Evolutionary conservation across 1,140 invertebrate genomes (phyloP).

Genomic region (Nasonia giraulti): DNA sequence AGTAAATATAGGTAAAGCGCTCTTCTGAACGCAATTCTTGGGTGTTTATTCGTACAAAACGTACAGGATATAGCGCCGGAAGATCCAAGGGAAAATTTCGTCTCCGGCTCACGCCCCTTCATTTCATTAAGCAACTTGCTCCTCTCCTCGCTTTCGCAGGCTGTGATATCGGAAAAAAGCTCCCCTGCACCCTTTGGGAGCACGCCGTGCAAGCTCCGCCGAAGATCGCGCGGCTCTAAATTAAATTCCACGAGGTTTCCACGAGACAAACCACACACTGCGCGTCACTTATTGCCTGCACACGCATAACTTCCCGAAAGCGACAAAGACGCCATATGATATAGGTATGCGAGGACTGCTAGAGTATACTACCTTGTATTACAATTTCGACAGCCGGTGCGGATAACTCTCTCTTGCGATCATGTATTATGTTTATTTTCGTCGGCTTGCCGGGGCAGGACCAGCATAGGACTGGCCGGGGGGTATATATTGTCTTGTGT

Average conservation of each 20-base stretch:
- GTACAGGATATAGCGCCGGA: no score
- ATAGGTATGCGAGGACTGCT: no score
- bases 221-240: not conserved
- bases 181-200: not conserved
- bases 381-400: no score
- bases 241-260: not conserved
- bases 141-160: no score
- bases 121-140: not conserved
- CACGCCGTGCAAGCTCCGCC: no score
- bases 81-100: not conserved
- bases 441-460: not conserved
- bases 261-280: not conserved
- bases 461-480: not conserved
- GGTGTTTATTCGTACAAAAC: no score
- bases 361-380: no score
- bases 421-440: not conserved
- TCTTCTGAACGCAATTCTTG: not conserved
- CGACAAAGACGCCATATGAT: no score
- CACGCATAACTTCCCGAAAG: no score
- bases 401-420: no score
- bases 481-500: not conserved
- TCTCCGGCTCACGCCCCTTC: not conserved
- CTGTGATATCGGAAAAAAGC: not conserved
- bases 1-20: conserved; percentile 56
- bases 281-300: no score